Conservation (phyloP, 2,113 vertebrate genomes). For the Platysternon megacephalum region DNA sequence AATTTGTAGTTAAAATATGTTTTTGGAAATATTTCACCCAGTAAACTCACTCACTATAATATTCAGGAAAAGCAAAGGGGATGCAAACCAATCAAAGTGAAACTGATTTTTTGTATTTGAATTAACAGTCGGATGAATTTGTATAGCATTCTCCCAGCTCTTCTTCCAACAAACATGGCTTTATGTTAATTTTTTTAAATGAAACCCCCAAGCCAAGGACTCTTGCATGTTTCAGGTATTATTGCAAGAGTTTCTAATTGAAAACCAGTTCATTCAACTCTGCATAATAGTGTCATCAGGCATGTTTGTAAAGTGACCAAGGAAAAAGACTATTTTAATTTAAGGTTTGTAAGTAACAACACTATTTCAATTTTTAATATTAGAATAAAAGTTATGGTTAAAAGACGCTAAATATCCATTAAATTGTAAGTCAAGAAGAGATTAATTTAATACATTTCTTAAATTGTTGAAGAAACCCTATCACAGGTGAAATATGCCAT, state of each 20-base stretch:
- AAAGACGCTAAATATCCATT: slow-evolving; percentile 36
- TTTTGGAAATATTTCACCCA: neutral
- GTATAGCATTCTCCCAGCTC: neutral
- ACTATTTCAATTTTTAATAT: slow-evolving; percentile 32
- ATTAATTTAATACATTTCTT: slow-evolving; percentile 58
- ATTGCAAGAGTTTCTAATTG: neutral
- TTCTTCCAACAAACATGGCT: fast-evolving
- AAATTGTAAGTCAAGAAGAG: slow-evolving; percentile 16
- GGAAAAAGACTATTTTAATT: neutral
- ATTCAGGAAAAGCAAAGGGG: neutral
- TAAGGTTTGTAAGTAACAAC: slow-evolving; percentile 9
- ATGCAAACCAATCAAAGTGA: neutral
- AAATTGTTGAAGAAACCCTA: slow-evolving; percentile 23
- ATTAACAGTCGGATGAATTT: neutral
- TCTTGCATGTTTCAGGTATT: neutral
- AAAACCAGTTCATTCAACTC: neutral
- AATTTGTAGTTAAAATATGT: neutral
- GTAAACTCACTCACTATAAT: fast-evolving
- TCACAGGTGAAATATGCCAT: slow-evolving; percentile 10
- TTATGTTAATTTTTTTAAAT: neutral
- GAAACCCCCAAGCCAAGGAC: neutral
- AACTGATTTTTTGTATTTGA: neutral
- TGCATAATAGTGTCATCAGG: neutral
- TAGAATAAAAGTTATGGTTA: slow-evolving; percentile 43
- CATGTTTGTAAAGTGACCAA: neutral